These are phyloP conservation scores for Saccopteryx leptura DNA, from an alignment of 2,113 vertebrate species.

Conservation along the genomic window DNA sequence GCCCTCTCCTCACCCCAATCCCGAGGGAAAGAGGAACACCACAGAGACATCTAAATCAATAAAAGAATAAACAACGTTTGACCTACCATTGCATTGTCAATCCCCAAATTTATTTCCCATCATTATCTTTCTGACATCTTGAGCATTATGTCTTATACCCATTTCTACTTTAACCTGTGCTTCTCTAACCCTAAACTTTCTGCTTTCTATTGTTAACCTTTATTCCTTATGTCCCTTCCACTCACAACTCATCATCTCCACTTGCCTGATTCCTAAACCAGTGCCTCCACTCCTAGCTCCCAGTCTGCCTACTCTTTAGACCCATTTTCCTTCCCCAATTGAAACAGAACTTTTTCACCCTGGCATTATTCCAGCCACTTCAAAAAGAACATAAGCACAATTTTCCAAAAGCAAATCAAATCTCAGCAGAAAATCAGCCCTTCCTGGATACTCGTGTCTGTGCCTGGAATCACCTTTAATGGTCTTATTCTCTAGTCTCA, in stretches of 20 bases:
- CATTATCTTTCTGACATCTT: neutral
- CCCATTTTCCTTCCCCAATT: neutral
- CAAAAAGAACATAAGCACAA: neutral
- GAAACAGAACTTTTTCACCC: neutral
- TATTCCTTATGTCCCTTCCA: neutral
- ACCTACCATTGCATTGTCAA: neutral
- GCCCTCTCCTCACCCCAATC: neutral
- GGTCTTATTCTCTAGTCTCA: neutral
- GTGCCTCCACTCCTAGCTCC: neutral
- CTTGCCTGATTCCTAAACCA: neutral
- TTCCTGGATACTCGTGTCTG: neutral
- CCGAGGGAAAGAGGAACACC: neutral
- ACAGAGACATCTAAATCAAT: neutral
- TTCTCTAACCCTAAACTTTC: neutral
- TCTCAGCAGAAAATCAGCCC: neutral
- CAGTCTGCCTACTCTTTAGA: neutral
- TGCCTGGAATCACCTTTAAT: neutral
- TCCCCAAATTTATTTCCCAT: neutral
- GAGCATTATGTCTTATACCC: neutral
- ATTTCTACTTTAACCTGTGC: neutral
- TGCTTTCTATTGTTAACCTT: neutral
- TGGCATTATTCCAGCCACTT: neutral
- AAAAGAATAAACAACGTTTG: neutral
- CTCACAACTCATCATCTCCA: neutral
- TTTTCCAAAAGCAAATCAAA: neutral